Evolutionary conservation across 2,797 vertebrate species (phyloP).

Genomic region (Microctenopoma steveboyesi): DNA sequence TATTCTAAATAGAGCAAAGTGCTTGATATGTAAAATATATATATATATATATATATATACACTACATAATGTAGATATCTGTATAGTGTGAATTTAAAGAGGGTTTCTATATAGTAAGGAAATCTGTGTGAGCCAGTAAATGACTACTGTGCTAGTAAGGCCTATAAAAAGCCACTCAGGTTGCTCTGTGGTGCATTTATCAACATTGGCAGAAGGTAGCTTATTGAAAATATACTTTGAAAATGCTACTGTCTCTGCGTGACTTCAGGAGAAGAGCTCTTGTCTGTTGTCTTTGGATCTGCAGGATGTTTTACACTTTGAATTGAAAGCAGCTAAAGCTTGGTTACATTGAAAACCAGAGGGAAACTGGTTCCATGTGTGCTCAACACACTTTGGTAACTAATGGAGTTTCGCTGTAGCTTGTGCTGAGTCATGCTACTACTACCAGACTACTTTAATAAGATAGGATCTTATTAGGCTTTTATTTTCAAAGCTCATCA

Average conservation of each 20-base stretch:
- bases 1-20: slow-evolving; percentile 12
- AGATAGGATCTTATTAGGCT: too few species aligned
- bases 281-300: not conserved
- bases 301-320: not conserved
- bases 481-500: too few species aligned
- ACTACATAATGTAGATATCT: slow-evolving; percentile 8
- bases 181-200: slow-evolving; percentile 31
- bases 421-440: too few species aligned
- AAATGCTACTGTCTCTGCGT: too few species aligned
- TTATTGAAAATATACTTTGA: slow-evolving; percentile 16
- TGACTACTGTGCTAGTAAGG: slow-evolving; percentile 1
- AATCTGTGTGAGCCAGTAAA: slow-evolving; percentile 30
- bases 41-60: not conserved
- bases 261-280: too few species aligned
- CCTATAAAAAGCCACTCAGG: slow-evolving; percentile 21
- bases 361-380: not conserved
- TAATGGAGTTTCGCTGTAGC: too few species aligned
- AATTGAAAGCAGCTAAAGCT: too few species aligned
- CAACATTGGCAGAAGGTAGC: slow-evolving; percentile 11
- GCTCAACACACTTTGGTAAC: too few species aligned
- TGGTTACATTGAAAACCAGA: too few species aligned
- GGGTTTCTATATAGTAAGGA: slow-evolving; percentile 2
- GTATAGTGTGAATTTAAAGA: slow-evolving; percentile 40
- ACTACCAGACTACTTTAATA: too few species aligned
- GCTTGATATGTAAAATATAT: not conserved